Evolutionary conservation across 2,113 vertebrate genomes (phyloP), one percentile per base, ranked within the genome.

Genomic region (Gasterosteus aculeatus): DNA sequence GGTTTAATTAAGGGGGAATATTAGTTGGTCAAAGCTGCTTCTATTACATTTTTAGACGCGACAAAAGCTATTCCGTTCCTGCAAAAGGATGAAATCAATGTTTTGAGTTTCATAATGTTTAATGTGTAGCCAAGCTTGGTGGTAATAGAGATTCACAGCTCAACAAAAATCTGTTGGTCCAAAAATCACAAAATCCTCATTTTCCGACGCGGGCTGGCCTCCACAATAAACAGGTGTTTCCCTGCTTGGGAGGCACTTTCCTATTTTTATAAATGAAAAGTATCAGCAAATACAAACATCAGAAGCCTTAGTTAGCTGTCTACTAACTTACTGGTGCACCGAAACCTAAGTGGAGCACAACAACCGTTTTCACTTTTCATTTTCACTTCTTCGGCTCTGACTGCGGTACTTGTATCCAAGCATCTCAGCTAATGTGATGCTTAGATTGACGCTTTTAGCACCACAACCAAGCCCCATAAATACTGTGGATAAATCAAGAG

Each of bases 201-300:
- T 54, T 14, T 54, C 26, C 72, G 57, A 83, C 73, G 80, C 85
- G 79, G 62, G 33, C 57, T 58, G 68, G 84, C 35, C 57, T 41
- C 74, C 39, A 59, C 53, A 22, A 61, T 75, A 53, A 77, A 72
- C 53, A 54, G 77, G 77, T 73, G 78, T 31, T 85, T 72, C 77
- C 85, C 71, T 54, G 31, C 38, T 68, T 26, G 29, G n/a, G 38
- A 70, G 75, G 46, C 19, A 18, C 72, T 75, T 85, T 87, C 83
- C 82, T n/a, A 59, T 69, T 67, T 15, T 33, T 58, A 53, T 15
- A 16, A 76, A 63, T 39, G 60, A 54, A 54, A 42, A 42, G 56
- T 26, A 35, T 83, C 77, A 81, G 80, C 80, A 78, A 80, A 77
- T 15, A 44, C 14, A 46, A 19, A 62, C n/a, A 9, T 73, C 57